These are phyloP conservation scores for Nomada ferruginata DNA, from an alignment of 2,888 invertebrate genomes.

Conservation along the genomic window DNA sequence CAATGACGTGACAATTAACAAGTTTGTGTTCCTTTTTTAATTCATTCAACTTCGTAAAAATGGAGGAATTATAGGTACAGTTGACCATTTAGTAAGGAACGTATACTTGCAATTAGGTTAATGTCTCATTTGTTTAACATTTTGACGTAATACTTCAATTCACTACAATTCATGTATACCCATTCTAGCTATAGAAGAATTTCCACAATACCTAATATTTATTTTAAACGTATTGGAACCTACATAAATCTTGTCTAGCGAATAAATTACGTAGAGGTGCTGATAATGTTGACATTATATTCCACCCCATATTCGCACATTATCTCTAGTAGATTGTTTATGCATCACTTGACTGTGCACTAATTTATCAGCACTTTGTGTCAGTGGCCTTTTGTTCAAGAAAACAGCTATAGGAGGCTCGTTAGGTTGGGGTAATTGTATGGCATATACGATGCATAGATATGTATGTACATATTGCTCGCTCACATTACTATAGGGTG, in stretches of 20 bases:
- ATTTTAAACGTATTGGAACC: neutral
- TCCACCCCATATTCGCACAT: slow-evolving; percentile 25
- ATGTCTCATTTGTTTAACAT: too few relatives aligned
- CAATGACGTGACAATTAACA: too few relatives aligned
- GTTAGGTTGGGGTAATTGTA: slow-evolving; percentile 16
- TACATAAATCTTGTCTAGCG: neutral
- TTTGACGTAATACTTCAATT: too few relatives aligned
- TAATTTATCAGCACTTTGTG: slow-evolving; percentile 37
- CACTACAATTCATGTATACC: too few relatives aligned
- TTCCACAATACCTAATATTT: neutral
- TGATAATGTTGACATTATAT: slow-evolving; percentile 27
- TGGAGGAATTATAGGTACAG: too few relatives aligned
- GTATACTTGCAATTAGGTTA: too few relatives aligned
- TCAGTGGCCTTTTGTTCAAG: slow-evolving; percentile 43
- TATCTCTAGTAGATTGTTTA: slow-evolving; percentile 43
- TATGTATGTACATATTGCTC: slow-evolving; percentile 11
- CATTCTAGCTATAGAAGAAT: neutral
- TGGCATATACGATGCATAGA: neutral
- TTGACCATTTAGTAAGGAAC: too few relatives aligned
- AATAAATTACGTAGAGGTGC: slow-evolving; percentile 20
- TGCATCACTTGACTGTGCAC: slow-evolving; percentile 40
- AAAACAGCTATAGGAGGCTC: slow-evolving; percentile 23
- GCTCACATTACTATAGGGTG: neutral
- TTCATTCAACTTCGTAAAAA: too few relatives aligned
- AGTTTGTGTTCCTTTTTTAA: too few relatives aligned